Percentiles rank a stretch among this genome's conserved stretches.
Evolutionary conservation across 2,797 vertebrate genomes (phyloP).

Genomic region (Syndactyla subalaris): DNA sequence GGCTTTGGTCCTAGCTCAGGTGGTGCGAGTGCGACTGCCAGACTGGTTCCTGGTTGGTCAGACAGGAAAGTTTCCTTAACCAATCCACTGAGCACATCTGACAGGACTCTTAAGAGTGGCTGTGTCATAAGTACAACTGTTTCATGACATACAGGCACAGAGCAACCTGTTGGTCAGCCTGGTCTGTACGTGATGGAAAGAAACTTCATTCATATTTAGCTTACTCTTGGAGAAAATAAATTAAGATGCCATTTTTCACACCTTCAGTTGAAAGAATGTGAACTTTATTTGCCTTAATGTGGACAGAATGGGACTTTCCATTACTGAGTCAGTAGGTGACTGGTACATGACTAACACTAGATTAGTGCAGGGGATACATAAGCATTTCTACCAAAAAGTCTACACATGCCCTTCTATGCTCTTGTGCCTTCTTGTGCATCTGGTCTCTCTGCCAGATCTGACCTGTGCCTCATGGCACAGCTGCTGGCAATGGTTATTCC

Average conservation of each 20-base stretch:
- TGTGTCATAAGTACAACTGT: background rate
- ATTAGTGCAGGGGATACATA: background rate
- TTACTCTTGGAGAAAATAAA: background rate
- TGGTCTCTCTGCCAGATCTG: background rate
- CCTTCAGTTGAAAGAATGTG: background rate
- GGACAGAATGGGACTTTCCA: background rate
- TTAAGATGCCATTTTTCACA: background rate
- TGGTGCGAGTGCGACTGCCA: background rate
- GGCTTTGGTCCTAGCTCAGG: background rate
- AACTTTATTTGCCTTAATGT: background rate
- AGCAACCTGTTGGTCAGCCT: background rate
- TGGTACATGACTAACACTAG: background rate
- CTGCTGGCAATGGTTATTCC: background rate
- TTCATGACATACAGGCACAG: fast-evolving
- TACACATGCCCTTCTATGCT: fast-evolving
- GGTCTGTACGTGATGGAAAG: fast-evolving
- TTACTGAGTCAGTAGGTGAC: background rate
- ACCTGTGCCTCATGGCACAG: fast-evolving
- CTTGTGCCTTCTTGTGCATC: background rate
- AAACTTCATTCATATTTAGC: background rate
- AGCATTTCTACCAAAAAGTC: fast-evolving
- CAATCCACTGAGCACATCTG: background rate
- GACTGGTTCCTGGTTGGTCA: background rate
- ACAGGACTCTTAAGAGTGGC: background rate
- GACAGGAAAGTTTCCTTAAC: background rate